Evolutionary conservation across 2,113 vertebrate species (phyloP).

Genomic region (Actinemys pallida): DNA sequence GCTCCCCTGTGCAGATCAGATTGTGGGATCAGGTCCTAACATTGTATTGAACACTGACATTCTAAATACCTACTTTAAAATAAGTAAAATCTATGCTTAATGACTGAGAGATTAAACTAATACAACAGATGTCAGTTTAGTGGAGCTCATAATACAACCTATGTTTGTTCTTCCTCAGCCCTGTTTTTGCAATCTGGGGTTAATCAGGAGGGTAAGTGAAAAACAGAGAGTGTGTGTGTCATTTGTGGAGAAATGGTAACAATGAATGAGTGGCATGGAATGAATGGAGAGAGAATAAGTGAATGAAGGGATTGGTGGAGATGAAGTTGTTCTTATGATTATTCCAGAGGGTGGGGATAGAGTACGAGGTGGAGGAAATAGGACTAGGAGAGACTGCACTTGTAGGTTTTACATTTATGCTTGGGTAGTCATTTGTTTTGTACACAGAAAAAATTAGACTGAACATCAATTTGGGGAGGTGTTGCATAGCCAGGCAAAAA

Average conservation of each 20-base stretch:
- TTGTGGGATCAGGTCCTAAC: conserved; percentile 47
- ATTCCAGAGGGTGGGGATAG: not conserved
- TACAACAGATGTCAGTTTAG: not conserved
- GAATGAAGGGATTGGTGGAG: not conserved
- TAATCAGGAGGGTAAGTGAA: not conserved
- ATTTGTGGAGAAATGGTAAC: not conserved
- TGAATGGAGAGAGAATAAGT: not conserved
- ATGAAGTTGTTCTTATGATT: not conserved
- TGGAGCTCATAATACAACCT: not conserved
- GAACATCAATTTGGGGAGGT: not conserved
- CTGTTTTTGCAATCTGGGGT: not conserved
- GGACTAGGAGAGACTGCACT: not conserved
- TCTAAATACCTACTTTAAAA: conserved; percentile 29
- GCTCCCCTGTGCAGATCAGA: conserved; percentile 15
- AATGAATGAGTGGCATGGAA: not conserved
- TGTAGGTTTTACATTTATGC: not conserved
- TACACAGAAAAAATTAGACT: not conserved
- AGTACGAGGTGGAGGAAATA: not conserved
- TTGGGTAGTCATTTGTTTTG: not conserved
- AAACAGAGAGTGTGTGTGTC: not conserved
- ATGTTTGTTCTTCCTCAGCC: not conserved
- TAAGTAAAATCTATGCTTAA: conserved; percentile 16
- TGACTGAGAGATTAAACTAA: not conserved
- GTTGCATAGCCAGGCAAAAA: not conserved
- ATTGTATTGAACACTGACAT: conserved; percentile 29